A percentile compares a stretch with the other conserved stretches of the same genome.
Evolutionary conservation across 1,140 invertebrate species (phyloP).

Genomic region (Linepithema humile): DNA sequence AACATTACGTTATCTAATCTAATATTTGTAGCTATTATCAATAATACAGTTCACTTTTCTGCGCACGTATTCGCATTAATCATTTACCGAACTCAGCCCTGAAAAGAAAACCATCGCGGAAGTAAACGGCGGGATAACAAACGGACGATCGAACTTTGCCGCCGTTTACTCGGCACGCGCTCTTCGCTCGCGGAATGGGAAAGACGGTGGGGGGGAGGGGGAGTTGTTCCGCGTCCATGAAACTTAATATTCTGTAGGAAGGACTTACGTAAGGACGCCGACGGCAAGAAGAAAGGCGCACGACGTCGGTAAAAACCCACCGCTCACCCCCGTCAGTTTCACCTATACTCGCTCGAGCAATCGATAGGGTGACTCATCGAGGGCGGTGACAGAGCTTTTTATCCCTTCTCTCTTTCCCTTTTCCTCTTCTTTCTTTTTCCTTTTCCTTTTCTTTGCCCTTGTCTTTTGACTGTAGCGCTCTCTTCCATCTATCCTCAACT

Average conservation of each 20-base stretch:
- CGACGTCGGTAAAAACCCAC: constrained; percentile 60
- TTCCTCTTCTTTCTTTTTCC: constrained; percentile 61
- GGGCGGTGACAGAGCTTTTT: constrained; percentile 76
- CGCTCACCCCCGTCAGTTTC: constrained; percentile 59
- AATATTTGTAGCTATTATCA: background rate
- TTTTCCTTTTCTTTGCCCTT: constrained; percentile 61
- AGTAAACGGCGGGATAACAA: constrained; percentile 21
- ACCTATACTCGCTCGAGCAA: constrained; percentile 71
- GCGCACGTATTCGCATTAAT: background rate
- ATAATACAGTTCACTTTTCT: background rate
- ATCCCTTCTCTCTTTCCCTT: constrained; percentile 39
- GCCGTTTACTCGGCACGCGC: constrained; percentile 57
- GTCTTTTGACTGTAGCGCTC: constrained; percentile 18
- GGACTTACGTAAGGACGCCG: constrained; percentile 65
- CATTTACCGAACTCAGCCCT: background rate
- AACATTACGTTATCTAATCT: background rate
- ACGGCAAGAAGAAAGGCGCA: constrained; percentile 56
- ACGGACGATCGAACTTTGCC: constrained; percentile 53
- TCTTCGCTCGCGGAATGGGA: constrained; percentile 21
- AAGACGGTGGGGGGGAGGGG: background rate
- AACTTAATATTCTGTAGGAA: constrained; percentile 73
- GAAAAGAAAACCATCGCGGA: constrained; percentile 1
- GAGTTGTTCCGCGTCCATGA: constrained; percentile 61
- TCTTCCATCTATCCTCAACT: constrained; percentile 48
- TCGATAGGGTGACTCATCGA: constrained; percentile 82